Percentiles rank a stretch among this genome's conserved stretches.
Evolutionary conservation across 1,140 invertebrate species (phyloP).

Genomic region (Dreissena polymorpha): DNA sequence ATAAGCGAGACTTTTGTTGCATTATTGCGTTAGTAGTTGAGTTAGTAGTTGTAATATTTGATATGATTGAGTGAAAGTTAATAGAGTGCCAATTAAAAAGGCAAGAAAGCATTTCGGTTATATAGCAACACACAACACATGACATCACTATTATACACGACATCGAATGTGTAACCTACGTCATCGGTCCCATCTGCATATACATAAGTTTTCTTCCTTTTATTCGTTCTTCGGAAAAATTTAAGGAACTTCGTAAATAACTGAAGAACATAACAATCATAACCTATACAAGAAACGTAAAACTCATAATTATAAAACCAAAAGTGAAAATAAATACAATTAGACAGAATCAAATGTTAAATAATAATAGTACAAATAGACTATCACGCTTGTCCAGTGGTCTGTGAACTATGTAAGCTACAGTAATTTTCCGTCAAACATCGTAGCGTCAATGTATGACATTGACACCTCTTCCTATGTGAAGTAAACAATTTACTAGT

Average conservation of each 20-base stretch:
- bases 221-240: slow-evolving; percentile 17
- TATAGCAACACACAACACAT: neutral
- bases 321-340: too few relatives aligned
- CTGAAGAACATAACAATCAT: neutral
- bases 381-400: too few relatives aligned
- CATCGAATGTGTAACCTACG: slow-evolving; percentile 9
- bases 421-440: too few relatives aligned
- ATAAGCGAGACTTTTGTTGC: neutral
- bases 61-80: neutral
- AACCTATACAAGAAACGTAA: too few relatives aligned
- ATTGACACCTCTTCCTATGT: too few relatives aligned
- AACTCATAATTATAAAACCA: too few relatives aligned
- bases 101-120: neutral
- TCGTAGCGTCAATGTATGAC: too few relatives aligned
- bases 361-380: too few relatives aligned
- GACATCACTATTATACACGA: neutral
- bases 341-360: too few relatives aligned
- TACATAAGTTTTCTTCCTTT: slow-evolving; percentile 31
- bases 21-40: too few relatives aligned
- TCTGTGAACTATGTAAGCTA: too few relatives aligned
- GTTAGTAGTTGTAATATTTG: neutral
- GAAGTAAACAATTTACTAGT: too few relatives aligned
- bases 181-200: slow-evolving; percentile 37
- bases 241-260: slow-evolving; percentile 12
- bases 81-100: neutral